Conservation (phyloP, 1,140 invertebrate species). For the Caerostris extrusa region DNA sequence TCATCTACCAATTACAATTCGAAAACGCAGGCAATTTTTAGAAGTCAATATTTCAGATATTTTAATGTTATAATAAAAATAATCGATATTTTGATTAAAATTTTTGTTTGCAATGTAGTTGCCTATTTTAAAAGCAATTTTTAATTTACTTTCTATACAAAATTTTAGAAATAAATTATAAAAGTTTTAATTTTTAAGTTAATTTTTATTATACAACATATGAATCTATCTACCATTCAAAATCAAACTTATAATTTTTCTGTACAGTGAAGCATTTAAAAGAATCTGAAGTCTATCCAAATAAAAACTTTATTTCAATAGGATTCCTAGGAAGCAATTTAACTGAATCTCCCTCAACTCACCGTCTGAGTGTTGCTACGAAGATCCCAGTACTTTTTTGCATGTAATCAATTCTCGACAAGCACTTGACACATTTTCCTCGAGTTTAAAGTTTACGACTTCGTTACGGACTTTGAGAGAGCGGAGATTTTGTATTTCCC, state of each 20-base stretch:
- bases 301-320: neutral
- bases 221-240: no score
- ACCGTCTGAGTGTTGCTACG: neutral
- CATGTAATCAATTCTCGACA: constrained; percentile 8
- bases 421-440: constrained; percentile 18
- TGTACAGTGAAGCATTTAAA: neutral
- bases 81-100: no score
- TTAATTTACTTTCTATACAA: no score
- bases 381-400: neutral
- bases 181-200: no score
- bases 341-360: neutral
- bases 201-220: no score
- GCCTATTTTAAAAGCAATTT: no score
- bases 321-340: constrained; percentile 6
- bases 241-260: neutral
- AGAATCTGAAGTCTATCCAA: neutral
- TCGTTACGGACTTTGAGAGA: neutral
- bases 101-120: no score
- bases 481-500: neutral
- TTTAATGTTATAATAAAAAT: no score
- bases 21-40: no score
- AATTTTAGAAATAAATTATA: no score
- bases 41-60: no score
- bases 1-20: no score
- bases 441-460: constrained; percentile 21